Evolutionary conservation across 2,888 invertebrate species (phyloP).

Genomic region (Limnephilus marmoratus): DNA sequence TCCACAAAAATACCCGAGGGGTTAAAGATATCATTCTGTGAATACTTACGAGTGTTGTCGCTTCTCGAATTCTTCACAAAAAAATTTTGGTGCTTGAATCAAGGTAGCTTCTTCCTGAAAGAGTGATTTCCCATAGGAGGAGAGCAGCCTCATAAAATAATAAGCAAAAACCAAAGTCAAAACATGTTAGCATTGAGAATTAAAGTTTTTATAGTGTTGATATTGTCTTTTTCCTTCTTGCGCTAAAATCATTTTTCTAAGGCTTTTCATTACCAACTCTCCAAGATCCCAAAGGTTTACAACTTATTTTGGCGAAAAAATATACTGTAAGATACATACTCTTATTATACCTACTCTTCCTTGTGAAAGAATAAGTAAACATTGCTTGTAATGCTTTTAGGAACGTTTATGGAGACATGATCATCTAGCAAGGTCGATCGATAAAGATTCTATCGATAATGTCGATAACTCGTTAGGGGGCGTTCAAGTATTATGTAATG

Average conservation of each 20-base stretch:
- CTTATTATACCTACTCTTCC: neutral
- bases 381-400: neutral
- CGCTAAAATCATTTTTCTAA: neutral
- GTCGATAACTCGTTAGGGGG: too few species aligned
- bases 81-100: neutral
- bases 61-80: neutral
- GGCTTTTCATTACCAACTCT: neutral
- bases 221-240: neutral
- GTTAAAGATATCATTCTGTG: too few species aligned
- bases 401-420: neutral
- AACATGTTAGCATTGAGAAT: neutral
- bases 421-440: too few species aligned
- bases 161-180: neutral
- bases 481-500: too few species aligned
- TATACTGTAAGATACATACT: neutral
- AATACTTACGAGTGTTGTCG: too few species aligned
- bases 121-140: too few species aligned
- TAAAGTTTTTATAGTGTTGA: neutral
- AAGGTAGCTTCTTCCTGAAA: too few species aligned
- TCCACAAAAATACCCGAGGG: too few species aligned
- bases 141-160: too few species aligned
- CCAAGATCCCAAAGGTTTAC: neutral
- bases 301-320: neutral
- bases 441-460: too few species aligned
- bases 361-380: neutral